Percentiles rank a stretch among this genome's conserved stretches.
Evolutionary conservation across 2,888 invertebrate genomes (phyloP).

Genomic region (Ctena decussata): DNA sequence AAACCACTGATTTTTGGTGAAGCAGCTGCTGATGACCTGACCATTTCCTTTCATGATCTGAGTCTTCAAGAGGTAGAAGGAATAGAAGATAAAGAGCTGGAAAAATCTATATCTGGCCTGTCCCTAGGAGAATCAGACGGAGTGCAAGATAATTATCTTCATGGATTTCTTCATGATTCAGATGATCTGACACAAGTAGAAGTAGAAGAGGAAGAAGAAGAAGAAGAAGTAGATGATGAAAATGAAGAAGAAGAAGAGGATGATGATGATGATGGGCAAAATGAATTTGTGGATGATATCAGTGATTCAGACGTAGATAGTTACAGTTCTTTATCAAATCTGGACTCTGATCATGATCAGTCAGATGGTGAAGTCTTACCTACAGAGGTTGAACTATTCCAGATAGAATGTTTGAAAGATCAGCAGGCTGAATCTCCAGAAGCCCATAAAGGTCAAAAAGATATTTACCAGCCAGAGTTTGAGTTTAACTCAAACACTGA

Average conservation of each 20-base stretch:
- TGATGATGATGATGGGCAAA: background rate
- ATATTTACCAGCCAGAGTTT: background rate
- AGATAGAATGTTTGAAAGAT: background rate
- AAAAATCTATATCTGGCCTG: background rate
- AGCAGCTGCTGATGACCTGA: background rate
- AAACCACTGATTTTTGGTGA: background rate
- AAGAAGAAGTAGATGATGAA: background rate
- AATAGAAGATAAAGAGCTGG: background rate
- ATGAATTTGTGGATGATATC: background rate
- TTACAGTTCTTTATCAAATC: background rate
- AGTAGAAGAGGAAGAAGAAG: background rate
- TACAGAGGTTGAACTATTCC: background rate
- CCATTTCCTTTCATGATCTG: background rate
- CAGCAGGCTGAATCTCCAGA: background rate
- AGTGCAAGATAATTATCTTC: background rate
- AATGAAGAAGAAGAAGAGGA: background rate
- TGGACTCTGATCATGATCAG: background rate
- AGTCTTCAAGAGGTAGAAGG: background rate
- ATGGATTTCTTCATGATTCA: background rate
- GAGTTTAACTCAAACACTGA: background rate
- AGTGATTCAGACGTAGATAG: background rate
- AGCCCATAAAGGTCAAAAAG: background rate
- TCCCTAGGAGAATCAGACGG: background rate
- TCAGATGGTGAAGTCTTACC: background rate
- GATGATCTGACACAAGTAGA: background rate